Conservation (phyloP, 2,888 invertebrate genomes). For the Uropetala carovei region DNA sequence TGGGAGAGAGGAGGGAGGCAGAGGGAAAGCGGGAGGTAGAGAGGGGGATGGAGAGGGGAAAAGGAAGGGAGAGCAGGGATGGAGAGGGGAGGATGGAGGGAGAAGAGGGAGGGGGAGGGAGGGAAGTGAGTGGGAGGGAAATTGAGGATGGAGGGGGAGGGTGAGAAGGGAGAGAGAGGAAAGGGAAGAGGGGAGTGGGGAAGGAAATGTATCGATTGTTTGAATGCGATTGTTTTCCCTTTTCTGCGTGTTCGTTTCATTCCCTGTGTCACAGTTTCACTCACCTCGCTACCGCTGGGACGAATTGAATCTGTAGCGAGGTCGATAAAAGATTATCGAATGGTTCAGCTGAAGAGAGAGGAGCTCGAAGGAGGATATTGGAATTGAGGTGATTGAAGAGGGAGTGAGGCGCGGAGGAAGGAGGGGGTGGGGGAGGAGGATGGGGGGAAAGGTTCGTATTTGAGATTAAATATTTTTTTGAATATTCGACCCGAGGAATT, state of each 20-base stretch:
- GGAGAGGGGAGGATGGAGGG: conserved; percentile 29
- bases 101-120: neutral
- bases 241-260: too few species aligned
- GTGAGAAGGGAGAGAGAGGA: neutral
- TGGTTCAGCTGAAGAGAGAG: conserved; percentile 23
- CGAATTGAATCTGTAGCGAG: conserved; percentile 52
- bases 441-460: conserved; percentile 6
- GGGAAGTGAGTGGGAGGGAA: neutral
- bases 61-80: neutral
- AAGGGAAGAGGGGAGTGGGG: too few species aligned
- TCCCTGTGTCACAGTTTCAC: too few species aligned
- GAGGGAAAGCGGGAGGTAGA: neutral
- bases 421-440: neutral
- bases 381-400: conserved; percentile 55
- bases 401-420: conserved; percentile 12
- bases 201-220: too few species aligned
- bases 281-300: neutral
- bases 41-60: neutral
- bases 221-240: too few species aligned
- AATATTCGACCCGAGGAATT: neutral
- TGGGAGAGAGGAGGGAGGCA: neutral
- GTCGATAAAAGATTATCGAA: conserved; percentile 62
- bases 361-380: conserved; percentile 48
- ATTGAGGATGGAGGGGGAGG: neutral
- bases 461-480: conserved; percentile 54